Conservation (phyloP, 23 tunicate genomes). For the Corella eumyota region DNA sequence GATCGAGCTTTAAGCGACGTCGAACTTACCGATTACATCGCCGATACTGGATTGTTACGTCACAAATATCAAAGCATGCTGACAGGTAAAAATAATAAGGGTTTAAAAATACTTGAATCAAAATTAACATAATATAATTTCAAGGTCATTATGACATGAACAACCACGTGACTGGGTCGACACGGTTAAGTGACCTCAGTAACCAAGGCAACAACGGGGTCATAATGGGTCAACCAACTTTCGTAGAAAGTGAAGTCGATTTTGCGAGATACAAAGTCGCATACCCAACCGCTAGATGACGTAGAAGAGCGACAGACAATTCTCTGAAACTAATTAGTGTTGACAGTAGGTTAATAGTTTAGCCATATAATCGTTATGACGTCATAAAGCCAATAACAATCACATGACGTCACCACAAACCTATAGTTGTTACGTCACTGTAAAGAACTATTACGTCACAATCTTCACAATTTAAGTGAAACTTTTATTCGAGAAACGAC, state of each 20-base stretch:
- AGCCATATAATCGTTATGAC: too few species aligned
- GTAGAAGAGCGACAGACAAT: too few species aligned
- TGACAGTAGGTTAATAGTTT: background rate
- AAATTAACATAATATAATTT: background rate
- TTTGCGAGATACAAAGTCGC: conserved; percentile 10
- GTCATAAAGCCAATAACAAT: too few species aligned
- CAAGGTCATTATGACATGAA: conserved; percentile 14
- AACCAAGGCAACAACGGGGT: conserved; percentile 7
- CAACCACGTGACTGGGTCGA: conserved; percentile 1
- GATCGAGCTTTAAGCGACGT: conserved; percentile 7
- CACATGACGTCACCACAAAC: too few species aligned
- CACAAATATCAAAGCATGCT: conserved; percentile 12
- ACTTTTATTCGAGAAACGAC: too few species aligned
- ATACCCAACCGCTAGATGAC: too few species aligned
- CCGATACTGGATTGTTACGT: conserved; percentile 14
- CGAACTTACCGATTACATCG: conserved; percentile 2
- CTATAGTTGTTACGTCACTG: too few species aligned
- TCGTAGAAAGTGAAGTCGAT: conserved; percentile 11
- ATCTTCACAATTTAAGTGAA: too few species aligned
- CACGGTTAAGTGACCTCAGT: background rate
- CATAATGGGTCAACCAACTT: conserved; percentile 1
- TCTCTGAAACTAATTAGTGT: background rate
- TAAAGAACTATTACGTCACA: too few species aligned
- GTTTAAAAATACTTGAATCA: too few species aligned
- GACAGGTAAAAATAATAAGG: conserved; percentile 2